Evolutionary conservation across 2,797 vertebrate genomes (phyloP).

Genomic region (Jordanella pulchra): DNA sequence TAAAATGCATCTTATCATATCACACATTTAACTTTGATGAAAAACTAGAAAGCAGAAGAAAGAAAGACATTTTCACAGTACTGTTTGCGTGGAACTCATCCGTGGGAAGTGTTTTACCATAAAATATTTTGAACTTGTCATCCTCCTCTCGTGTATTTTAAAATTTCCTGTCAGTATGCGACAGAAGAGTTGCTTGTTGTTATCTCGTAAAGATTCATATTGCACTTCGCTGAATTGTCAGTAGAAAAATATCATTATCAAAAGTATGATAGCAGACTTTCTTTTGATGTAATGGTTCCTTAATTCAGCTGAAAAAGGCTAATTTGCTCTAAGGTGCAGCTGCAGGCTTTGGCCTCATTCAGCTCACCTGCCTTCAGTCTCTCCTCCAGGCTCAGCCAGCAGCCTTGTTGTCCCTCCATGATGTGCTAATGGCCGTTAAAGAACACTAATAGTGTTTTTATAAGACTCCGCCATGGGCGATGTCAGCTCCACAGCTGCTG

Average conservation of each 20-base stretch:
- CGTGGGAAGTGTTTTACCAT: not conserved
- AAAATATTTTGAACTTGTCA: not conserved
- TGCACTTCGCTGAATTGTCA: slow-evolving; percentile 20
- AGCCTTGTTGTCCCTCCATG: slow-evolving; percentile 9
- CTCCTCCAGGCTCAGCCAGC: slow-evolving; percentile 26
- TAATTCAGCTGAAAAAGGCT: not conserved
- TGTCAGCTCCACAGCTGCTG: slow-evolving; percentile 22
- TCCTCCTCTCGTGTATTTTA: not conserved
- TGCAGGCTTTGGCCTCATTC: slow-evolving; percentile 5
- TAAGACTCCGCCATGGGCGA: slow-evolving; percentile 33
- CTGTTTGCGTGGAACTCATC: not conserved
- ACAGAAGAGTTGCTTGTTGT: not conserved
- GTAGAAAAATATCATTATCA: slow-evolving; percentile 12
- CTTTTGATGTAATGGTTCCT: slow-evolving; percentile 20
- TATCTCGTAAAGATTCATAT: not conserved
- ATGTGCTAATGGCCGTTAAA: slow-evolving; percentile 47
- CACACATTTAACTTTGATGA: not conserved
- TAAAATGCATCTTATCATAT: not conserved
- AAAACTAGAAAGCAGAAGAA: not conserved
- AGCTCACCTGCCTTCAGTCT: slow-evolving; percentile 18
- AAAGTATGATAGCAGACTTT: slow-evolving; percentile 28
- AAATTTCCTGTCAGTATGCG: not conserved
- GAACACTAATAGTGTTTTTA: slow-evolving; percentile 44
- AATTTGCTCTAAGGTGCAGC: slow-evolving; percentile 16
- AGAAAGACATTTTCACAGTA: not conserved